These are phyloP conservation scores for Pterocles orientalis DNA, from an alignment of 2,113 vertebrate genomes.

Conservation along the genomic window DNA sequence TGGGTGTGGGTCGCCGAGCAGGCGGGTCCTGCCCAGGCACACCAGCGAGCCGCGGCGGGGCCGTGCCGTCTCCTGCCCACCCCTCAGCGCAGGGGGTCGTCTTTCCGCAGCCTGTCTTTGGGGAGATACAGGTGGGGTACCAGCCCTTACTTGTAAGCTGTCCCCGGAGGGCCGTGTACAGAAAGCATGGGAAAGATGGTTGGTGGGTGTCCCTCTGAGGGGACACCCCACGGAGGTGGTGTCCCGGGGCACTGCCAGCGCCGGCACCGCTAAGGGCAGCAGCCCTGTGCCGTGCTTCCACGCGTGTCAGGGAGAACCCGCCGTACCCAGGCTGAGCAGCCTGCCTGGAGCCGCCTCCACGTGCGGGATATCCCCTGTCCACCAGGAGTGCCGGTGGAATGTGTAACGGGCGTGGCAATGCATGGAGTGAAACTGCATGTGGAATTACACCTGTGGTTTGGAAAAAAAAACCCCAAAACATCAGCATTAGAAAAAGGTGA, in stretches of 20 bases:
- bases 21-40: background rate
- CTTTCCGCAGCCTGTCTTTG: background rate
- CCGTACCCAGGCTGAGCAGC: fast-evolving
- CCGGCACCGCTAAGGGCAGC: background rate
- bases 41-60: background rate
- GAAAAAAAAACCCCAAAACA: background rate
- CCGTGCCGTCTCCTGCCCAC: background rate
- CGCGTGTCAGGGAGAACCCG: background rate
- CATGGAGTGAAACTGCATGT: background rate
- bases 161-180: background rate
- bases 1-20: background rate
- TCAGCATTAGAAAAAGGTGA: background rate
- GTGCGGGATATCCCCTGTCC: fast-evolving
- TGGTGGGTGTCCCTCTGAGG: fast-evolving
- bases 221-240: fast-evolving
- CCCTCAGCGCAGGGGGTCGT: background rate
- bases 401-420: background rate
- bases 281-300: background rate
- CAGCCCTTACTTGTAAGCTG: background rate
- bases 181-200: background rate
- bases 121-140: background rate
- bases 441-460: background rate
- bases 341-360: background rate
- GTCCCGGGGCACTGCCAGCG: background rate
- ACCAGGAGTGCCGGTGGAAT: fast-evolving